Conservation (phyloP, 2,113 vertebrate genomes). For the Sciurus niger region DNA sequence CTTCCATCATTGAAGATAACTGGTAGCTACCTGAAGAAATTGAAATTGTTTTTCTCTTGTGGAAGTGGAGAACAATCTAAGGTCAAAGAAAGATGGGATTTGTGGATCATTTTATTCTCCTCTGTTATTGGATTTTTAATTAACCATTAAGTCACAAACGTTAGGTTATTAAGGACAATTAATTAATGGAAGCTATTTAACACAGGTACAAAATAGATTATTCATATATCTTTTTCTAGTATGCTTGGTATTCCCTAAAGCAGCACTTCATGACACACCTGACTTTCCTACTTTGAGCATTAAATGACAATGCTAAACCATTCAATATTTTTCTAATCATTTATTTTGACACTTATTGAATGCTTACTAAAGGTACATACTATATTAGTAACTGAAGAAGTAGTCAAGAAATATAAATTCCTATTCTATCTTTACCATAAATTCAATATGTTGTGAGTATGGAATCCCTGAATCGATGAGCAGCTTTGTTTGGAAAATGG, state of each 20-base stretch:
- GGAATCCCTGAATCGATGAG: background rate
- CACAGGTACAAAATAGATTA: background rate
- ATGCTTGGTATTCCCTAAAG: background rate
- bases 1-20: background rate
- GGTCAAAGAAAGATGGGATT: background rate
- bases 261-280: background rate
- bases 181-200: conserved; percentile 44
- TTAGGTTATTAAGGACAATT: conserved; percentile 15
- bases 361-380: conserved; percentile 15
- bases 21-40: background rate
- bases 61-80: background rate
- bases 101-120: background rate
- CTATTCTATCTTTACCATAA: background rate
- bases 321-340: conserved; percentile 2
- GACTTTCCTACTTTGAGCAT: background rate
- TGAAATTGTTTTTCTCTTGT: background rate
- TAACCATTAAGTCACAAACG: conserved; percentile 25
- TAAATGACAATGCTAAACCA: background rate
- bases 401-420: background rate
- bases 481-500: conserved; percentile 38
- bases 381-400: background rate
- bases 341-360: conserved; percentile 37
- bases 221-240: background rate
- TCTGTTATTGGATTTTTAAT: conserved; percentile 40
- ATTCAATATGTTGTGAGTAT: background rate